phyloP scores from a whole-genome alignment of 2,888 invertebrate genomes.

The Noctua comes region DNA sequence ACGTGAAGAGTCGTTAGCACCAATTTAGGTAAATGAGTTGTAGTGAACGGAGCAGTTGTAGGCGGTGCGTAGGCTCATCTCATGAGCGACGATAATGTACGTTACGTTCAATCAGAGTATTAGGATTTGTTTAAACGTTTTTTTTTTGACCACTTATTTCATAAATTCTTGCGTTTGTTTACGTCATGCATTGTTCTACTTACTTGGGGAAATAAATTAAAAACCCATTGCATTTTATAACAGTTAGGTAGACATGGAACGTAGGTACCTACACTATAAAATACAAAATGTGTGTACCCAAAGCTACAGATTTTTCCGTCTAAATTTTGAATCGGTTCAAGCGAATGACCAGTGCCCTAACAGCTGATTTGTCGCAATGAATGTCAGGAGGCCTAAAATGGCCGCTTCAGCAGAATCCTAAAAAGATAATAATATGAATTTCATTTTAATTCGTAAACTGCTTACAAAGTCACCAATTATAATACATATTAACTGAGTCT shows the following conservation, averaged over 20 bases:
- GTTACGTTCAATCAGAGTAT: conserved; percentile 9
- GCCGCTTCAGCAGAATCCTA: too few species aligned
- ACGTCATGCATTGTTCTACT: not conserved
- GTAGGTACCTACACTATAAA: too few species aligned
- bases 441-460: too few species aligned
- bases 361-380: too few species aligned
- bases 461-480: too few species aligned
- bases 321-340: not conserved
- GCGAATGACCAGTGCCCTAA: not conserved
- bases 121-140: not conserved
- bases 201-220: too few species aligned
- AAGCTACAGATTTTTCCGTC: not conserved
- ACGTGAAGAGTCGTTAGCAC: conserved; percentile 8
- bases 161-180: not conserved
- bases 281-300: too few species aligned
- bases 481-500: too few species aligned
- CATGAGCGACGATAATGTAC: not conserved
- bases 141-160: not conserved
- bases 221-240: not conserved
- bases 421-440: too few species aligned
- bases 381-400: too few species aligned
- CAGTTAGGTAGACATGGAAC: not conserved
- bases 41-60: conserved; percentile 11
- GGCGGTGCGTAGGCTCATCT: conserved; percentile 27
- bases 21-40: conserved; percentile 40